Percentiles rank a stretch among this genome's conserved stretches.
These are phyloP conservation scores for Pristionchus entomophagus DNA, from an alignment of 2,888 invertebrate species.

Conservation along the genomic window DNA sequence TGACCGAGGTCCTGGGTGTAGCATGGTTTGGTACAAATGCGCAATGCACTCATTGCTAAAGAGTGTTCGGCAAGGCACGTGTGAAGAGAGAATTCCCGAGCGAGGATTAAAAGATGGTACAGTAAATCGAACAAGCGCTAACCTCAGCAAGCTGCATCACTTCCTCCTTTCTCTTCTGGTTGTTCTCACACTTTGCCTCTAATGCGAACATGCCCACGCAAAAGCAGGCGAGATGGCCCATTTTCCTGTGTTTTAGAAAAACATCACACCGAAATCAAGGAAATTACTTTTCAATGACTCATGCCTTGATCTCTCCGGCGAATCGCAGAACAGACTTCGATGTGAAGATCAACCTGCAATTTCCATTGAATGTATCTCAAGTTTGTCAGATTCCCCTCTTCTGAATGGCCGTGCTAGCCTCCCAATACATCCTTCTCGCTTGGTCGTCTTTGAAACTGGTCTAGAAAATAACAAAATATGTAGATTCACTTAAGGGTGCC, in stretches of 20 bases:
- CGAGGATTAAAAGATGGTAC: too few relatives aligned
- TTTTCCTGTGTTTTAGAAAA: conserved; percentile 89
- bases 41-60: too few relatives aligned
- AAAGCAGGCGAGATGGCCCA: conserved; percentile 97
- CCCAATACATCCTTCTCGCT: conserved; percentile 87
- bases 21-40: too few relatives aligned
- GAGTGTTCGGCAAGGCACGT: too few relatives aligned
- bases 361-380: too few relatives aligned
- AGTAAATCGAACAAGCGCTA: too few relatives aligned
- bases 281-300: conserved; percentile 82
- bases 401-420: conserved; percentile 83
- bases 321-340: conserved; percentile 86
- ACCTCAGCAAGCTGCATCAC: conserved; percentile 82
- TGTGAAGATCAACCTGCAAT: conserved; percentile 77
- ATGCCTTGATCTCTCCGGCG: conserved; percentile 91
- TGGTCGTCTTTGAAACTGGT: conserved; percentile 66
- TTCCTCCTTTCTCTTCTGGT: conserved; percentile 81
- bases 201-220: conserved; percentile 92
- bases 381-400: conserved; percentile 62
- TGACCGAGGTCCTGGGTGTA: conserved; percentile 86
- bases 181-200: conserved; percentile 81
- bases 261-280: too few relatives aligned
- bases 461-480: too few relatives aligned
- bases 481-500: too few relatives aligned
- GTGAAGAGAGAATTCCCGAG: too few relatives aligned